These are phyloP conservation scores for Pantelozetes paolii DNA, from an alignment of 2,888 invertebrate species.

Conservation along the genomic window DNA sequence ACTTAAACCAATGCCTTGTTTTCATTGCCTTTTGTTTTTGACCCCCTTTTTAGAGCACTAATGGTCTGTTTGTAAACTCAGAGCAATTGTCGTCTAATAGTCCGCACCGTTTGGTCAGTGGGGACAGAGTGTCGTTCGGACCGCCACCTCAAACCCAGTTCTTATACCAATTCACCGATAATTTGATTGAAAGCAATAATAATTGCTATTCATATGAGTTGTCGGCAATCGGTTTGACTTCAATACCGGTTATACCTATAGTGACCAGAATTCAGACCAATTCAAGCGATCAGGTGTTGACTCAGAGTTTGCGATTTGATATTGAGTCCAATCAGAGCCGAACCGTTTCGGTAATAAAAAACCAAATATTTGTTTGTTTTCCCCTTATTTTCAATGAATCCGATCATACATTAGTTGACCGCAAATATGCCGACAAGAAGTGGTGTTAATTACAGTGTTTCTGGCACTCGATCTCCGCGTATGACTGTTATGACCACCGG, in stretches of 20 bases:
- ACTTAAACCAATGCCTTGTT: not conserved
- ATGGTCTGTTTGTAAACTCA: constrained; percentile 34
- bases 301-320: not conserved
- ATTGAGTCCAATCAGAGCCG: constrained; percentile 20
- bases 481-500: not conserved
- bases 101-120: not conserved
- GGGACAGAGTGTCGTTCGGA: constrained; percentile 28
- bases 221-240: constrained; percentile 6
- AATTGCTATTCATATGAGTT: not conserved
- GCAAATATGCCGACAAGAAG: constrained; percentile 22
- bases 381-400: not conserved
- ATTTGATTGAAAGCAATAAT: not conserved
- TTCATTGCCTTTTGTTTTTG: not conserved
- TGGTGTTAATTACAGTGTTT: not conserved
- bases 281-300: not conserved
- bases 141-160: constrained; percentile 9
- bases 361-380: not conserved
- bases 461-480: not conserved
- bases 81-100: constrained; percentile 4
- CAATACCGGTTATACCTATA: constrained; percentile 24
- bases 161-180: constrained; percentile 30
- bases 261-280: constrained; percentile 20
- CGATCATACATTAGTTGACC: not conserved
- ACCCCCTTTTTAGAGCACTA: constrained; percentile 33
- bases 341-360: constrained; percentile 23